A percentile compares a stretch with the other conserved stretches of the same genome.
These are phyloP conservation scores for Arizona elegans DNA, from an alignment of 2,113 vertebrate genomes.

Conservation along the genomic window DNA sequence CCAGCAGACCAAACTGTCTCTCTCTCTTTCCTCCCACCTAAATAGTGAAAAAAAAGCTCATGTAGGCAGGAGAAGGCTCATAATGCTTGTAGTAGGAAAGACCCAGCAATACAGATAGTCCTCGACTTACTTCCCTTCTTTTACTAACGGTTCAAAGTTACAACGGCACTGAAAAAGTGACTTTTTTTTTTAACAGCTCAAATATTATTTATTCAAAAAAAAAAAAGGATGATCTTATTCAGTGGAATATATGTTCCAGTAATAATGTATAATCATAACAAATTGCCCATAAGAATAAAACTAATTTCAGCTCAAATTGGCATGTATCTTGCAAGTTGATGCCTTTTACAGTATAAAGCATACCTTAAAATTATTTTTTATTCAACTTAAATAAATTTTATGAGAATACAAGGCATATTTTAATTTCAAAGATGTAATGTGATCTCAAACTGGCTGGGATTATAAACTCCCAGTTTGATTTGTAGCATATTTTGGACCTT, in stretches of 20 bases:
- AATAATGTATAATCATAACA: background rate
- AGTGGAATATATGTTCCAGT: background rate
- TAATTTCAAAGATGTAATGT: background rate
- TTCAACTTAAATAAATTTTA: background rate
- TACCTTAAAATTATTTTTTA: background rate
- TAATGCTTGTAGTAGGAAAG: background rate
- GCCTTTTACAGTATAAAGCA: background rate
- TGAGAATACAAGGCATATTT: background rate
- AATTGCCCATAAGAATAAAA: background rate
- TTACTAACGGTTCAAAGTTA: too few relatives aligned
- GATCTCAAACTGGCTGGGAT: background rate
- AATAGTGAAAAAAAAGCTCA: background rate
- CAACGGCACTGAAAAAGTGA: too few relatives aligned
- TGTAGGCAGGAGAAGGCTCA: background rate
- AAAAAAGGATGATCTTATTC: background rate
- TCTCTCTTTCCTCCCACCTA: fast-evolving
- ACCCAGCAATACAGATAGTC: background rate
- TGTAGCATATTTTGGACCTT: background rate
- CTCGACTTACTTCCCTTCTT: too few relatives aligned
- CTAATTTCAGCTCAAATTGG: background rate
- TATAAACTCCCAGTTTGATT: background rate
- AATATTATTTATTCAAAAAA: background rate
- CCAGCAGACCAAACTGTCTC: background rate
- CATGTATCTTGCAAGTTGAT: background rate
- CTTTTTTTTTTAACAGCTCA: background rate